phyloP scores from a whole-genome alignment of 2,113 vertebrate species.

The Notothenia rossii region DNA sequence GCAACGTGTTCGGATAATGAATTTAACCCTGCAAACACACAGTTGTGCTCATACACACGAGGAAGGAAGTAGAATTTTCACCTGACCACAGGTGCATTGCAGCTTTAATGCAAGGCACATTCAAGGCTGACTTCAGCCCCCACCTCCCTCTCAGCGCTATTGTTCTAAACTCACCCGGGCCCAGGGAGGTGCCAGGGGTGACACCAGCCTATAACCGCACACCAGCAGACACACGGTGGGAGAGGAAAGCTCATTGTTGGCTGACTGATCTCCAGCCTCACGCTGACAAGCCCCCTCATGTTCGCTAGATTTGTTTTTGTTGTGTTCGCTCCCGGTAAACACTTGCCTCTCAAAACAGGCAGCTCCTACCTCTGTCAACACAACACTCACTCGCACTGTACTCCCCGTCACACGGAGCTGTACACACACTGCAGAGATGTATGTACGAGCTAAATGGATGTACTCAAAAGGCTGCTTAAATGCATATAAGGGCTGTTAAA shows the following conservation, averaged over 20 bases:
- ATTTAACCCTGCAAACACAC: slow-evolving; percentile 56
- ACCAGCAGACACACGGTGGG: slow-evolving; percentile 57
- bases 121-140: slow-evolving; percentile 35
- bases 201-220: slow-evolving; percentile 63
- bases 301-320: slow-evolving; percentile 70
- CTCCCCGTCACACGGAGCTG: slow-evolving; percentile 30
- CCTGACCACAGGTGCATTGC: slow-evolving; percentile 71
- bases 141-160: slow-evolving; percentile 34
- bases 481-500: slow-evolving; percentile 72
- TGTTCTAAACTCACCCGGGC: slow-evolving; percentile 56
- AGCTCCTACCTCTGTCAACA: slow-evolving; percentile 68
- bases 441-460: slow-evolving; percentile 61
- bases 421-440: slow-evolving; percentile 26
- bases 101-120: slow-evolving; percentile 30
- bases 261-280: slow-evolving; percentile 75
- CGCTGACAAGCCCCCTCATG: slow-evolving; percentile 65
- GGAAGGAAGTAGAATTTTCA: slow-evolving; percentile 45
- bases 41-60: slow-evolving; percentile 12
- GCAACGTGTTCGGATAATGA: slow-evolving; percentile 62
- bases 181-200: slow-evolving; percentile 58
- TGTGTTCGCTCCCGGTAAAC: slow-evolving; percentile 66
- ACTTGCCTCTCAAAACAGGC: slow-evolving; percentile 71
- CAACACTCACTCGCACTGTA: slow-evolving; percentile 24
- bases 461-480: slow-evolving; percentile 68
- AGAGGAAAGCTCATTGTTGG: slow-evolving; percentile 73